Evolutionary conservation across 2,113 vertebrate species (phyloP), one percentile per base, ranked within the genome.

Genomic region (Cephalopholis sonnerati): DNA sequence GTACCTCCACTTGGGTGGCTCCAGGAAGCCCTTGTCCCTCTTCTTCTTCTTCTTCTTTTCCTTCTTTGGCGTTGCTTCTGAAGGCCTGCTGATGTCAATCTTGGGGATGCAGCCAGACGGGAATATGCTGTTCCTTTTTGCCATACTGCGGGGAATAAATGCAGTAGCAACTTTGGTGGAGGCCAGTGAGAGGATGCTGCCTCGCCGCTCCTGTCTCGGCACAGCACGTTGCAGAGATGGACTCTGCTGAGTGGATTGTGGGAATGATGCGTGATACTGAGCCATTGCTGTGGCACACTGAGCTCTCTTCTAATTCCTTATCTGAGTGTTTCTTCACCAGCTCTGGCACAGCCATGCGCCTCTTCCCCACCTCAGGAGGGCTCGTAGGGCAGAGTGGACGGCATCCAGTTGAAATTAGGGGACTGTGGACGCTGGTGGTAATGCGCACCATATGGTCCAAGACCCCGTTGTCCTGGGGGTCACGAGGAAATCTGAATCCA

Each of bases 381-480:
- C 89, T 95, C 1, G 94, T 92, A 0, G 97, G 96, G 84, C 97
- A 97, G 20, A 98, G 0, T 0, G 97, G 96, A 22, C 84, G 95
- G 82, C 97, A 98, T 61, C 95, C 96, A 0, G 95, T 98, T 87
- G 86, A 90, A 73, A 98, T 92, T 0, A 98, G 96, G 0, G 97
- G 97, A 84, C 97, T 97, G 90, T 92, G 94, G 0, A 98, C 69
- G 67, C 96, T 92, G 22, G 97, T 98, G 48, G 97, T 98, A 76
- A 97, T 92, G 61, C 95, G 96, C 78, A 98, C 97, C 93, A 97
- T 95, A 91, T 98, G 97, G 90, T 98, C 97, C 91, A 97, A 58
- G 64, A 96, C 96, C 0, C 97, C 97, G 0, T 96, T 94, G 22
- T 96, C 95, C 87, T 95, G 54, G 0, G 96, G 95, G 32, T 97